These are phyloP conservation scores for Odontocerum albicorne DNA, from an alignment of 2,888 invertebrate genomes.

Conservation along the genomic window DNA sequence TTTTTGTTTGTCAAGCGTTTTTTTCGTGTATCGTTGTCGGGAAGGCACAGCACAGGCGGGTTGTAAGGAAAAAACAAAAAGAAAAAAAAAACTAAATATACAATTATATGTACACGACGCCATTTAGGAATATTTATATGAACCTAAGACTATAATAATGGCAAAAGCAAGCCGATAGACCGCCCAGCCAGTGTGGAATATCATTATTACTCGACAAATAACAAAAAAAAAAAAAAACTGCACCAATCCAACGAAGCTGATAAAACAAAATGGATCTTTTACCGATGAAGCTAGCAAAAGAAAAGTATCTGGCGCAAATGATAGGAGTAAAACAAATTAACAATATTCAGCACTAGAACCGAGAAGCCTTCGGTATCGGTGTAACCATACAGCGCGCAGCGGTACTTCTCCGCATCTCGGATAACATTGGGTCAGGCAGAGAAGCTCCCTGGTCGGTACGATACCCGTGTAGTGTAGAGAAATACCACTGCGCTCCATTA, in stretches of 20 bases:
- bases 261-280: background rate
- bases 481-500: too few species aligned
- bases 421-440: too few species aligned
- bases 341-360: background rate
- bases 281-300: background rate
- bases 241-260: background rate
- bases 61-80: slow-evolving; percentile 35
- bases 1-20: slow-evolving; percentile 4
- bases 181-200: slow-evolving; percentile 19
- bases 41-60: slow-evolving; percentile 19
- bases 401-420: too few species aligned
- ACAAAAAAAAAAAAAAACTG: background rate
- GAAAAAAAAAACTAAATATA: slow-evolving; percentile 36
- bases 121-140: background rate
- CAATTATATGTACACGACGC: slow-evolving; percentile 30
- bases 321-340: background rate
- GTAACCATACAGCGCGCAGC: too few species aligned
- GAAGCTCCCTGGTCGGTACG: too few species aligned
- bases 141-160: slow-evolving; percentile 17
- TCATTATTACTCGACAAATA: slow-evolving; percentile 1
- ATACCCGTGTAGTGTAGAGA: too few species aligned
- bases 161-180: slow-evolving; percentile 33
- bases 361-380: slow-evolving; percentile 7
- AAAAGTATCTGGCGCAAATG: background rate
- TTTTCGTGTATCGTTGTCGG: slow-evolving; percentile 4